Base-by-base conservation (phyloP, 1,140 invertebrate genomes). In the Delia radicum region DNA sequence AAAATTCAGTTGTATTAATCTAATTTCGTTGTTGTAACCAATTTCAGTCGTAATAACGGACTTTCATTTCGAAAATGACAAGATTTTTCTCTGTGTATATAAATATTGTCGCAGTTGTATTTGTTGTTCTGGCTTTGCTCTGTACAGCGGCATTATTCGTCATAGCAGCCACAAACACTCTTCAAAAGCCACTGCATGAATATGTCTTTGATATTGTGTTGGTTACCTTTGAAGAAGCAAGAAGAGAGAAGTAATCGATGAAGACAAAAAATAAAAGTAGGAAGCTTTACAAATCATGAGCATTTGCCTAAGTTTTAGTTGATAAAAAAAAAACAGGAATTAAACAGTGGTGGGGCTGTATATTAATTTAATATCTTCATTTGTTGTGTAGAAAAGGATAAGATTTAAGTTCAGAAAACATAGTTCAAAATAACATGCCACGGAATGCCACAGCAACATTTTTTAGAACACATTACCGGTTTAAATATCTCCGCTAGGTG, bases 281-380 rank as follows among this genome's bases (percentile, higher is more conserved):
- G 65, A 69, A 69, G 65, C 65, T 69, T 69, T 69, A 29, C 29
- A 69, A 69, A 69, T 33, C 65, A 69, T 69, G 65, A 69, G 65
- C 65, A 69, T 69, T 69, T 69, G 65, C 29, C 65, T 69, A 69
- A 69, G 65, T 69, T 27, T 28, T 33, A 18, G 29, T 69, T 69
- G 65, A 69, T 69, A 69, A 69, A 65, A 27, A 65, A 29, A 15
- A 26, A 63, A n/a, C n/a, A 67, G 27, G 28, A 29, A 67, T 29
- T 33, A 18, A 21, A 10, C 65, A 69, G 29, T 69, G 65, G 65
- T 18, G 65, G 18, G 24, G 37, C 2, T 42, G n/a, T n/a, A n/a
- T n/a, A n/a, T n/a, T n/a, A n/a, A n/a, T n/a, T n/a, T n/a, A n/a
- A n/a, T n/a, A n/a, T n/a, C n/a, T n/a, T n/a, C n/a, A n/a, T n/a